phyloP scores from a whole-genome alignment of 1,140 invertebrate species.

The Zaprionus camerounensis region DNA sequence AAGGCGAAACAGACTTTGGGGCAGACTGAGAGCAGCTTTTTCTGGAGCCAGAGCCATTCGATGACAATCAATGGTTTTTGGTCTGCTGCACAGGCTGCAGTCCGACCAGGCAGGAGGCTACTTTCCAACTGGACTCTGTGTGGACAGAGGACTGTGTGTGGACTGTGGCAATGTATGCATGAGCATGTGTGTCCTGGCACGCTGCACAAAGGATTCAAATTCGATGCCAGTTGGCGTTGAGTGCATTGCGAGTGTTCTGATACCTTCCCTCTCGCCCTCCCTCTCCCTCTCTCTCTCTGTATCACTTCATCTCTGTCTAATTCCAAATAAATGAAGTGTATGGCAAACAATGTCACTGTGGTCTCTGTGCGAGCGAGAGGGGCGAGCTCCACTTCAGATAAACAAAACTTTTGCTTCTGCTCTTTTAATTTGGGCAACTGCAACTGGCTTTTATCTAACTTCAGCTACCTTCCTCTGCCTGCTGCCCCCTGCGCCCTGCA shows the following conservation, averaged over 20 bases:
- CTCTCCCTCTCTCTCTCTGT: constrained; percentile 18
- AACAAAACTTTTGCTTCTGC: constrained; percentile 66
- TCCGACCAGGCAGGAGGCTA: constrained; percentile 35
- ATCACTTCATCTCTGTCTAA: constrained; percentile 43
- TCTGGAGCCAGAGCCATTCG: constrained; percentile 63
- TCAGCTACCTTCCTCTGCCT: neutral
- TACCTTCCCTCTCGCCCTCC: constrained; percentile 21
- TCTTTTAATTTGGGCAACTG: constrained; percentile 62
- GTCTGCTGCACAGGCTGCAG: constrained; percentile 70
- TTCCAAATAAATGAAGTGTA: constrained; percentile 84
- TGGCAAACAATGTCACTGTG: constrained; percentile 76
- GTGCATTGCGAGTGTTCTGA: constrained; percentile 63
- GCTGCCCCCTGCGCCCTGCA: neutral
- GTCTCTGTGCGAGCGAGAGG: neutral
- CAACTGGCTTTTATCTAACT: constrained; percentile 51
- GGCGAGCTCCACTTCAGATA: constrained; percentile 16
- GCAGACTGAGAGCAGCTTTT: constrained; percentile 46
- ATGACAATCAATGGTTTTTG: constrained; percentile 84
- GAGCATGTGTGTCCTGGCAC: constrained; percentile 65
- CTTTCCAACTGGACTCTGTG: constrained; percentile 35
- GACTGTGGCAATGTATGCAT: constrained; percentile 54
- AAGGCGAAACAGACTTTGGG: constrained; percentile 40
- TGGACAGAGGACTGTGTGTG: constrained; percentile 17
- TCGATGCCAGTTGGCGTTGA: constrained; percentile 61
- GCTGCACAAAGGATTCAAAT: constrained; percentile 84